Evolutionary conservation across 2,797 vertebrate genomes (phyloP).

Genomic region (Anableps anableps): DNA sequence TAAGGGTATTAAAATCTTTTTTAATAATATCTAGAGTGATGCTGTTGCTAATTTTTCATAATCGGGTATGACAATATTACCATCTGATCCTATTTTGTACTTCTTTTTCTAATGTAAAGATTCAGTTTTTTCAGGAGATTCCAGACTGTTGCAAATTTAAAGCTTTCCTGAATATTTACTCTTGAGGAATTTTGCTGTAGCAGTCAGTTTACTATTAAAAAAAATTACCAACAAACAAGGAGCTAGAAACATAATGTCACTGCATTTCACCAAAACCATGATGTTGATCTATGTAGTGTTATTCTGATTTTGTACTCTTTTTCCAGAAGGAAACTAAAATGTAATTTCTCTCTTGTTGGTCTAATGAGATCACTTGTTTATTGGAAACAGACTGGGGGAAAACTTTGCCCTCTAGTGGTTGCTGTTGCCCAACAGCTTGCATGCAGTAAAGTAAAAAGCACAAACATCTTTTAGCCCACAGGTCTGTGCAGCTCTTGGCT

Average conservation of each 20-base stretch:
- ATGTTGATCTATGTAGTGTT: neutral
- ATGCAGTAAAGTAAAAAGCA: neutral
- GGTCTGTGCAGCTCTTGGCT: slow-evolving; percentile 1
- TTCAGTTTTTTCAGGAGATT: neutral
- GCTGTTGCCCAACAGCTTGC: neutral
- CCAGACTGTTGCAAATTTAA: neutral
- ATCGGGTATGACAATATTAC: too few relatives aligned
- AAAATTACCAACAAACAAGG: neutral
- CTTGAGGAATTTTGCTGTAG: neutral
- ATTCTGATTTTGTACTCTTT: neutral
- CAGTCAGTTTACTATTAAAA: neutral
- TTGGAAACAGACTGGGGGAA: neutral
- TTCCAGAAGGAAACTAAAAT: neutral
- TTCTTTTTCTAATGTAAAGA: too few relatives aligned
- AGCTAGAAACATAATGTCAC: neutral
- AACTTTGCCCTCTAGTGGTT: slow-evolving; percentile 2
- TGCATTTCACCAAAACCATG: neutral
- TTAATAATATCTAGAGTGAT: too few relatives aligned
- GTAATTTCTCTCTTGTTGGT: neutral
- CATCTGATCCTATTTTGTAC: too few relatives aligned
- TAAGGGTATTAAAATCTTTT: too few relatives aligned
- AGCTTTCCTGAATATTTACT: neutral
- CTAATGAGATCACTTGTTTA: neutral
- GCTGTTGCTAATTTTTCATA: too few relatives aligned
- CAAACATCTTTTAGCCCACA: neutral